Percentiles rank a stretch among this genome's conserved stretches.
Conservation (phyloP, 2,888 invertebrate species). For the Philhelius pedissequus region DNA sequence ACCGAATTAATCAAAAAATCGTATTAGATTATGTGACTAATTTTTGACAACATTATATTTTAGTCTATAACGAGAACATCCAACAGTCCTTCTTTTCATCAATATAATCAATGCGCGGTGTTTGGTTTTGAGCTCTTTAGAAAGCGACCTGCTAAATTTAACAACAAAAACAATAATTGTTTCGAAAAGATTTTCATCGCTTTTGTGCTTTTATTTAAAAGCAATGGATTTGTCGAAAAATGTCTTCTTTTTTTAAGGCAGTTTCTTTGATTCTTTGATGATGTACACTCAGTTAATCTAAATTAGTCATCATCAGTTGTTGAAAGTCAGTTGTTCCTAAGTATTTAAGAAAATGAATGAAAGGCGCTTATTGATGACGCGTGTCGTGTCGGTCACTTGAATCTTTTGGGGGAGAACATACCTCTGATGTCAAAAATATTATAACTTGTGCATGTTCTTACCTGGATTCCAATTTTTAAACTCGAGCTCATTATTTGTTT, state of each 20-base stretch:
- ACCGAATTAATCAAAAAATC: background rate
- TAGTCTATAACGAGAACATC: background rate
- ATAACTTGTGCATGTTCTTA: no score
- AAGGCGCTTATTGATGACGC: slow-evolving; percentile 69
- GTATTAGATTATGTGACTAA: background rate
- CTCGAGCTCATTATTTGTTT: no score
- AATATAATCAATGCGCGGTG: slow-evolving; percentile 4
- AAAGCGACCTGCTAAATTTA: slow-evolving; percentile 15
- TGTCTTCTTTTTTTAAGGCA: slow-evolving; percentile 23
- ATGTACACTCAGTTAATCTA: slow-evolving; percentile 56
- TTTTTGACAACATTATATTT: background rate
- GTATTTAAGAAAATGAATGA: slow-evolving; percentile 60
- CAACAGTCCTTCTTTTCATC: slow-evolving; percentile 51
- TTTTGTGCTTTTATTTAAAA: slow-evolving; percentile 32
- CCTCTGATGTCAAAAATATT: background rate
- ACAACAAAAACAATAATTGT: slow-evolving; percentile 3
- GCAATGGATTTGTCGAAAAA: slow-evolving; percentile 29
- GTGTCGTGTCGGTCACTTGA: slow-evolving; percentile 66
- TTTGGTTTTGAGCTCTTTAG: slow-evolving; percentile 26
- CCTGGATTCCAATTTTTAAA: no score
- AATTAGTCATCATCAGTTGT: slow-evolving; percentile 66
- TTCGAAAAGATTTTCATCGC: slow-evolving; percentile 29
- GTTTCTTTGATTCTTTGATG: slow-evolving; percentile 54
- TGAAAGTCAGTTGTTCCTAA: slow-evolving; percentile 42
- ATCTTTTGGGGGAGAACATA: slow-evolving; percentile 18